Base-by-base conservation (phyloP, 1,140 invertebrate species). In the Dreissena polymorpha region DNA sequence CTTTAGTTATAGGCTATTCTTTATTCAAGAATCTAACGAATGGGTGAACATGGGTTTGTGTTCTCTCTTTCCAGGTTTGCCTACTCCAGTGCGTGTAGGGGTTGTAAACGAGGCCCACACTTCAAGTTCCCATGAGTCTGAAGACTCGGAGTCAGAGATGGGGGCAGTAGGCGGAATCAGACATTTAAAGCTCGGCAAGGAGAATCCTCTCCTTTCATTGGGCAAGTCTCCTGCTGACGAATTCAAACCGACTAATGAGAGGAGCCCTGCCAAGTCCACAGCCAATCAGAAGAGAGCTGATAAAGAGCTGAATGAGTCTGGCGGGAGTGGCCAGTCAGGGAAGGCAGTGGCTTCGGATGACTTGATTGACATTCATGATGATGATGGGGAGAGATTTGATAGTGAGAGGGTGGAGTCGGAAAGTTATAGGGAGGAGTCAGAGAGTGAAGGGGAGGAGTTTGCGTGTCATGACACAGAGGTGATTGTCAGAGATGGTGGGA, bases 161-260 rank as follows among this genome's bases (percentile, higher is more conserved):
- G 79, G 79, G 10, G 79, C 79, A 55, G 71, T 65, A 51, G 79
- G 79, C 18, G 79, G 79, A 29, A 39, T 51, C 55, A 60, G 78
- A 12, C 78, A 57, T 64, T 29, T 80, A n/a, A 80, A 80, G 25
- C 68, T 80, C n/a, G 53, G 51, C 23, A 60, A 53, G 25, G 49
- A 80, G 21, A 80, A 80, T 55, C 78, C 78, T 60, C 55, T 83
- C 8, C 29, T 83, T 16, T 68, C 80, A 65, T 25, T 74, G 53
- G 65, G 72, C n/a, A 71, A 64, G 27, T 60, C 71, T 63, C 51
- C 65, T 23, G 51, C 18, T 21, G 49, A 53, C 8, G 55, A 74
- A 51, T 23, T 53, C 21, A 25, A 21, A 23, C 50, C 21, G 55
- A 39, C 39, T 25, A 57, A 57, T 55, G 25, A 79, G 27, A 71